phyloP scores from a whole-genome alignment of 2,797 vertebrate species.

The Thripadectes ignobilis region DNA sequence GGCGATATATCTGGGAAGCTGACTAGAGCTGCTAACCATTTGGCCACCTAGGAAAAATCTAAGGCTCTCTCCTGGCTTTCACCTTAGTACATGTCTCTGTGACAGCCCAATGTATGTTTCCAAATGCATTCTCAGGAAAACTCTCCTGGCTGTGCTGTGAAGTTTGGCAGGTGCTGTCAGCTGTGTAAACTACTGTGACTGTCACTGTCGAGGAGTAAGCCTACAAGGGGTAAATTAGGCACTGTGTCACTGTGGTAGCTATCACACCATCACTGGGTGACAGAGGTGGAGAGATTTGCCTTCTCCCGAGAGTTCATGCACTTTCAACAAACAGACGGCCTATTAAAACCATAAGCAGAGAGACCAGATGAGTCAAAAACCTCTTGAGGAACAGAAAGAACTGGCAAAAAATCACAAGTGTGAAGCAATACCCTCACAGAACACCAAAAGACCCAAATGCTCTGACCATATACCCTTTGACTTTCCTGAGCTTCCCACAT shows the following conservation, averaged over 20 bases:
- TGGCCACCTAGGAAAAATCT: not conserved
- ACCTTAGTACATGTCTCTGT: accelerated
- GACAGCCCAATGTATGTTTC: not conserved
- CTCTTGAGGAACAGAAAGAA: not conserved
- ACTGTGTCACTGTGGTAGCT: not conserved
- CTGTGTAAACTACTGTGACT: accelerated
- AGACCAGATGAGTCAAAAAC: not conserved
- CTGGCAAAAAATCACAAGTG: not conserved
- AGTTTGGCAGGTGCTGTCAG: accelerated
- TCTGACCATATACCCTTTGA: accelerated
- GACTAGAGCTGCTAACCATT: not conserved
- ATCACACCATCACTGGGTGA: not conserved
- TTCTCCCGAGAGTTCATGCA: not conserved
- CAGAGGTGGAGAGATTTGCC: not conserved
- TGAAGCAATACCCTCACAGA: not conserved
- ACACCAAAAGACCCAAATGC: not conserved
- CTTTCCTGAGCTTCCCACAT: not conserved
- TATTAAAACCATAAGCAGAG: not conserved
- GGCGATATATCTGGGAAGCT: not conserved
- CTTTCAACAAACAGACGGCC: accelerated
- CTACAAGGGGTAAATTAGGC: not conserved
- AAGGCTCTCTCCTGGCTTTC: not conserved
- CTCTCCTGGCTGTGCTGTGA: not conserved
- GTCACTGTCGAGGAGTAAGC: not conserved
- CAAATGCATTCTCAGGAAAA: not conserved